Base-by-base conservation (phyloP, 2,113 vertebrate genomes). In the Channa maculata region DNA sequence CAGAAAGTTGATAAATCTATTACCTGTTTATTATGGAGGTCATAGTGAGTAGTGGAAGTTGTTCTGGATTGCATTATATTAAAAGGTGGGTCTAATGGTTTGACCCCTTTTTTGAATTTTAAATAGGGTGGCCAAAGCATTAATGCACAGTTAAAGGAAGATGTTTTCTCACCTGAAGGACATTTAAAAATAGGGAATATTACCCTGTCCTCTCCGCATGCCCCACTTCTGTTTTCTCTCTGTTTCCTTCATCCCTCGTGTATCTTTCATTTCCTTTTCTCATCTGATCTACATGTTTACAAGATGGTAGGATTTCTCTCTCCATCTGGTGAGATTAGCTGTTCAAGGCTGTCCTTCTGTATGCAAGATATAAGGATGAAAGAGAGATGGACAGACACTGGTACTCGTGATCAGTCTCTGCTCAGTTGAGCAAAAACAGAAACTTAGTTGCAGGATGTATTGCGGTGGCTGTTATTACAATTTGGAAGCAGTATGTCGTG, bases 241-340 rank as follows among this genome's bases (percentile, higher is more conserved):
- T 33, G 59, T 38, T 10, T 77, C 80, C 75, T 71, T 76, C 55
- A 57, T 50, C 58, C 66, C 69, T 77, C 71, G 38, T 73, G 41
- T 75, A 57, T 77, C 80, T 82, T 58, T 76, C 71, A 66, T 79
- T 87, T 82, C 48, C 77, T 74, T 61, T 77, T 88, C 84, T 83
- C 79, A 92, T 88, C 75, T 76, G 85, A 93, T 90, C 82, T 80
- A 77, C 69, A 71, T 94, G 94, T 94, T 94, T 94, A 94, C 91
- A 85, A 86, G 83, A 90, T 91, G 82, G 84, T 86, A 88, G 88
- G 92, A 93, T 93, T 85, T 85, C 86, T 88, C 43, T 80, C 73
- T 89, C 91, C 91, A 89, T 92, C 90, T 90, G 88, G 71, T 45
- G 91, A 94, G 93, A 94, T 94, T 94, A 94, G 90, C 86, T 88